Base-by-base conservation (phyloP, 2,888 invertebrate genomes). In the Norana najaformis region DNA sequence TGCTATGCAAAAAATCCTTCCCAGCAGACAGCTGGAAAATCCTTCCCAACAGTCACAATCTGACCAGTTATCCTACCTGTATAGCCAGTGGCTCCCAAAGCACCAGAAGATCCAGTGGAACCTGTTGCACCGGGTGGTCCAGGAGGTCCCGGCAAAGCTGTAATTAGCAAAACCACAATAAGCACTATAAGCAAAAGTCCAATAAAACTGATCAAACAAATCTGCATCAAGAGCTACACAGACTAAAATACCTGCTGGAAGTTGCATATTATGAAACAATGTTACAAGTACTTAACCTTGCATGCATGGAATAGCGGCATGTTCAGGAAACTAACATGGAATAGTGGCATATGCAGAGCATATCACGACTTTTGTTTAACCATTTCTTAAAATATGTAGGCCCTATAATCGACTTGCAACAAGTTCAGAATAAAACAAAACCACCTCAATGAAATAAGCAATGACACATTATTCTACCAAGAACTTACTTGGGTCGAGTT, bases 401-500 rank as follows among this genome's bases (percentile, higher is more conserved):
- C 20, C 1, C 13, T n/a, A 47, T 18, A 47, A 47, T 14, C 18
- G 23, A 47, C 47, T 23, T 47, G 1, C 5, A 47, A 47, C 23
- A 23, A 23, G 47, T 47, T 47, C 20, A 47, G 14, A 47, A 47
- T 47, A 47, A 47, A 47, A 14, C 47, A 47, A 47, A 18, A 53
- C 53, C 0, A 53, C 53, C 53, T 53, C 30, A 53, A 53, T 30
- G 30, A 30, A 53, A 23, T 30, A 30, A 41, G 35, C n/a, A 11
- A 89, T 37, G 18, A 37, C 5, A 34, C n/a, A 88, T n/a, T 39
- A 39, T 88, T 35, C n/a, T 14, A 85, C n/a, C 23, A 34, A 41
- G 30, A 35, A 90, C 90, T 90, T 53, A 91, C 91, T 89, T 36
- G 89, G 90, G 82, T 90, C 90, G 36, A 91, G 88, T 88, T 91